These are phyloP conservation scores for Tetraneura akinire DNA, from an alignment of 1,140 invertebrate genomes.

Conservation along the genomic window DNA sequence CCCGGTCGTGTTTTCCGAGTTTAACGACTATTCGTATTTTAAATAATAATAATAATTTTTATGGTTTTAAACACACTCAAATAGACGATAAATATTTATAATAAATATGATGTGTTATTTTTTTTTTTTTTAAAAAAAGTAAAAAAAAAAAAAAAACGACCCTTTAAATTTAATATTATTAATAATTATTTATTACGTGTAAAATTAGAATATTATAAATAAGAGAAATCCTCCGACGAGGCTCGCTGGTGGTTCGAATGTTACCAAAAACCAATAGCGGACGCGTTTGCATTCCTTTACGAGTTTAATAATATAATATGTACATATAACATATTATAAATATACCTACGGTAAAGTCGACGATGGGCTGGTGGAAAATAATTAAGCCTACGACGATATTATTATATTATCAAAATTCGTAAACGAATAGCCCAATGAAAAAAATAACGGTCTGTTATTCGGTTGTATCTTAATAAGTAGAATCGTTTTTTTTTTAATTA, in stretches of 20 bases:
- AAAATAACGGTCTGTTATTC: conserved; percentile 41
- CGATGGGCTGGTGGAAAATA: no score
- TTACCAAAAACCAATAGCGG: conserved; percentile 49
- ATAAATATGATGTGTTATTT: not conserved
- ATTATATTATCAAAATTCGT: conserved; percentile 25
- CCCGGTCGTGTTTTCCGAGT: conserved; percentile 22
- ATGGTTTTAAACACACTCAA: not conserved
- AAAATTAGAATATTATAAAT: conserved; percentile 29
- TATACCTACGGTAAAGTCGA: not conserved
- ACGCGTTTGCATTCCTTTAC: conserved; percentile 48
- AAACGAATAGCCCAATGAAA: conserved; percentile 40
- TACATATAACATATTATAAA: no score
- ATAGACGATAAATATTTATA: not conserved
- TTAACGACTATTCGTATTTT: not conserved
- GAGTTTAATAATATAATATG: conserved; percentile 9
- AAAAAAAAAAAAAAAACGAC: not conserved
- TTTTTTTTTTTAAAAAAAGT: not conserved
- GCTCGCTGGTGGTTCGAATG: conserved; percentile 53
- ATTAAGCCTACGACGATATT: not conserved
- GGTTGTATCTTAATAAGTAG: conserved; percentile 42
- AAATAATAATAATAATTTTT: no score
- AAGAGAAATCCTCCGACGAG: conserved; percentile 44
- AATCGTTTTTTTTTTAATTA: conserved; percentile 42
- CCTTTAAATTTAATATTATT: conserved; percentile 36
- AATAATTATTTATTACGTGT: conserved; percentile 17